phyloP scores from a whole-genome alignment of 2,888 invertebrate genomes.

The Ormyrus thymus region DNA sequence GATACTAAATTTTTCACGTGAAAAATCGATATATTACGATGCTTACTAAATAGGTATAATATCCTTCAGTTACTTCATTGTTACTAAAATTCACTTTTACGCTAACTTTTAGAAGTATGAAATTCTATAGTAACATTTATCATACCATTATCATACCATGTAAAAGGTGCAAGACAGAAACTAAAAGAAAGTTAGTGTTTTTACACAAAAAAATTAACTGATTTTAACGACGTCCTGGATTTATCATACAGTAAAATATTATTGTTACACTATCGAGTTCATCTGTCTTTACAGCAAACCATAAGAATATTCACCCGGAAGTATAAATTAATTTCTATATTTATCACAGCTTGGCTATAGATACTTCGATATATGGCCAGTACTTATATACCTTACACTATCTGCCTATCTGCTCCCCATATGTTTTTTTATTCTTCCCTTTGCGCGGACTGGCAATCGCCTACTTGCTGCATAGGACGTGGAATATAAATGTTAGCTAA shows the following conservation, averaged over 20 bases:
- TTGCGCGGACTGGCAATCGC: slow-evolving; percentile 11
- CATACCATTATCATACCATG: too few relatives aligned
- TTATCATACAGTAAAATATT: slow-evolving; percentile 7
- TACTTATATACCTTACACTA: neutral
- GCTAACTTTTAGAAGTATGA: too few relatives aligned
- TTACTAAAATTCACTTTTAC: too few relatives aligned
- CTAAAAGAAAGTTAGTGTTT: neutral
- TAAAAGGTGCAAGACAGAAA: too few relatives aligned
- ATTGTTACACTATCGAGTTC: slow-evolving; percentile 40
- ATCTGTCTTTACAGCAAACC: slow-evolving; percentile 29
- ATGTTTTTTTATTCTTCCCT: slow-evolving; percentile 1
- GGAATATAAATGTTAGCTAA: slow-evolving; percentile 45
- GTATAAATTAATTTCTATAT: slow-evolving; percentile 53
- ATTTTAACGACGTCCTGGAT: slow-evolving; percentile 18
- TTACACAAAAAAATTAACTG: neutral
- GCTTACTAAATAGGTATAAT: neutral
- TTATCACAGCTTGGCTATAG: slow-evolving; percentile 24
- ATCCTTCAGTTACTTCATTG: neutral
- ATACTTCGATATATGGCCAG: slow-evolving; percentile 4
- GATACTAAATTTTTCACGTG: slow-evolving; percentile 14
- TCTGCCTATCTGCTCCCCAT: slow-evolving; percentile 8
- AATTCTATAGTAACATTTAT: too few relatives aligned
- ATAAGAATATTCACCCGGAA: slow-evolving; percentile 70
- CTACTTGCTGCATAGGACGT: slow-evolving; percentile 37
- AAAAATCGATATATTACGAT: slow-evolving; percentile 15